Percentiles rank a stretch among this genome's conserved stretches.
These are phyloP conservation scores for Brachymystax lenok DNA, from an alignment of 2,797 vertebrate species.

Conservation along the genomic window DNA sequence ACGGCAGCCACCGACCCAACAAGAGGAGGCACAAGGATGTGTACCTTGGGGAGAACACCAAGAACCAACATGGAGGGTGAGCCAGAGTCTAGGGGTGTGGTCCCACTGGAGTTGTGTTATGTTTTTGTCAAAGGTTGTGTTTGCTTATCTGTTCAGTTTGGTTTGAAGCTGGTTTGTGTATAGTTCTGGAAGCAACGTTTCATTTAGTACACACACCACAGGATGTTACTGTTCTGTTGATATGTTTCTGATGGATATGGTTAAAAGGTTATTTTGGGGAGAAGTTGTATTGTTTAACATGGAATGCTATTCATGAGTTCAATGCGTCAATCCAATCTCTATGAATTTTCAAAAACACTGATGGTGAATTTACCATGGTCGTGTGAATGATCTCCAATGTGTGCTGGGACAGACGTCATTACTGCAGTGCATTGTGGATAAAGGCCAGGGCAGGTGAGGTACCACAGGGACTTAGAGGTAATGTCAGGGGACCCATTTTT, in stretches of 20 bases:
- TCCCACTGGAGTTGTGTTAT: slow-evolving; percentile 1
- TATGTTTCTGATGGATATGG: neutral
- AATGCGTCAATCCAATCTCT: neutral
- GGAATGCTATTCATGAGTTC: no score
- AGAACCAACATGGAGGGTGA: slow-evolving; percentile 75
- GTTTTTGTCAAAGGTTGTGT: neutral
- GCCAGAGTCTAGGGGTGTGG: slow-evolving; percentile 19
- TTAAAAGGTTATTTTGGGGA: neutral
- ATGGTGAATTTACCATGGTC: neutral
- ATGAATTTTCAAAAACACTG: neutral
- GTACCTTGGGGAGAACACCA: slow-evolving; percentile 62
- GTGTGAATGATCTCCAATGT: neutral
- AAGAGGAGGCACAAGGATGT: slow-evolving; percentile 76
- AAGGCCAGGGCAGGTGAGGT: slow-evolving; percentile 25
- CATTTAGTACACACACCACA: neutral
- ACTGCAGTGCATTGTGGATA: slow-evolving; percentile 21
- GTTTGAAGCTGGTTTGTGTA: neutral
- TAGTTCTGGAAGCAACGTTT: neutral
- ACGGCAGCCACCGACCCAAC: slow-evolving; percentile 69
- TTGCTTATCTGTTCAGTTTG: neutral
- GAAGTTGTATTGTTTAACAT: neutral
- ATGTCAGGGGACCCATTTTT: slow-evolving; percentile 1
- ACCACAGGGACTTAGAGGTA: slow-evolving; percentile 19
- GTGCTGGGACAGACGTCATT: neutral
- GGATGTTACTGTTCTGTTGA: neutral